Base-by-base conservation (phyloP, 2,797 vertebrate genomes). In the Knipowitschia caucasica region DNA sequence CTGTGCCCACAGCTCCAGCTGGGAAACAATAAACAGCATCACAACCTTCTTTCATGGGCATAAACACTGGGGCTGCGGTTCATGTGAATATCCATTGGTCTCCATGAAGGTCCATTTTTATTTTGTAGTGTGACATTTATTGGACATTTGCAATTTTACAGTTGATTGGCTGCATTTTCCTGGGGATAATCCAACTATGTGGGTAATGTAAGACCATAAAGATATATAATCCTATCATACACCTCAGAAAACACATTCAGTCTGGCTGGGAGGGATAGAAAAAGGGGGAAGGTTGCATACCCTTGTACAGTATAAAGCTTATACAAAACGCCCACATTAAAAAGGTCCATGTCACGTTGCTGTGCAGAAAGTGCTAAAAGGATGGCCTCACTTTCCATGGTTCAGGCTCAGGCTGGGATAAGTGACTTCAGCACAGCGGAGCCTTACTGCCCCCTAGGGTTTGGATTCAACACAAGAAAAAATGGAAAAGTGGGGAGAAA, bases 391-490 rank as follows among this genome's bases (percentile, higher is more conserved):
- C 15, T 29, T 18, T 20, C 17, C 15, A 31, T 12, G 27, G 45
- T 20, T 47, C 10, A 44, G 10, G n/a, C n/a, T n/a, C 3, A 45
- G 25, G 43, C 15, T 31, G 21, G 12, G 34, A 42, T 14, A 18
- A 33, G 0, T 50, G 20, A 31, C 14, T 10, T 0, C 21, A 43
- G 50, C 51, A 45, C 27, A 29, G 61, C 23, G 53, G 50, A 31
- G 36, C 70, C 43, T 47, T 79, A 64, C 75, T 83, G 79, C 79
- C 83, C 38, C 69, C 75, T 23, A 67, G 71, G 67, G 82, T 69
- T 31, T 5, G 18, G 15, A 4, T 29, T 10, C 29, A 14, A 25
- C 21, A 42, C 8, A 10, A n/a, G n/a, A n/a, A n/a, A n/a, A n/a
- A n/a, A n/a, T n/a, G n/a, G n/a, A n/a, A n/a, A n/a, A n/a, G n/a